Evolutionary conservation across 1,140 invertebrate species (phyloP), one percentile per base, ranked within the genome.

Genomic region (Polypedilum vanderplanki): DNA sequence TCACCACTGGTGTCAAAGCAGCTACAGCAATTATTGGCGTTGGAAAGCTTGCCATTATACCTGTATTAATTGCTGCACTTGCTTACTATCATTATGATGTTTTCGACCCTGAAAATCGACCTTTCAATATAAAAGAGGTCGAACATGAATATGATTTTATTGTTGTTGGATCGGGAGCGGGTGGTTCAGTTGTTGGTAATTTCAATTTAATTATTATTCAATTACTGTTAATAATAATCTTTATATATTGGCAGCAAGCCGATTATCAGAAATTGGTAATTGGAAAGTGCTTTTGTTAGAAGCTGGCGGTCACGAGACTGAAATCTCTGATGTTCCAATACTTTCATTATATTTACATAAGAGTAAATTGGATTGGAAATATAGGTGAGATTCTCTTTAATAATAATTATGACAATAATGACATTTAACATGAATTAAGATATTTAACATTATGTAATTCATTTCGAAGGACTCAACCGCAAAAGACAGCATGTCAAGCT

Each of bases 351-450:
- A 93, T 79, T 84, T 97, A 70, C 94, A 96, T 81, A 93, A 94
- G 76, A 96, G 93, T 78, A 92, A 93, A 83, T 78, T 95, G 77
- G 95, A 98, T 83, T 98, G 96, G 96, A 91, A 93, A 79, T 97
- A 96, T 81, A 87, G 90, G 85, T 89, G 79, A 84, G 83, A 79
- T 5, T 70, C 7, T 70, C 65, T 70, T 70, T 70, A 20, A 9
- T 73, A 12, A 10, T 73, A 22, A 33, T 1, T 5, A 1, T 22
- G 7, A 73, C 70, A 73, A 73, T 15, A 40, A 40, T n/a, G 15
- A 73, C 18, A 20, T 9, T 17, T 4, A 70, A 18, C 67, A 18
- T 15, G 12, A 57, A 57, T 57, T 15, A n/a, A 57, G 12, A 57
- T 46, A 46, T 46, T 46, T 12, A 12, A 46, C 46, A 57, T 57